phyloP scores from a whole-genome alignment of 1,140 invertebrate genomes.

The Hormaphis cornu region DNA sequence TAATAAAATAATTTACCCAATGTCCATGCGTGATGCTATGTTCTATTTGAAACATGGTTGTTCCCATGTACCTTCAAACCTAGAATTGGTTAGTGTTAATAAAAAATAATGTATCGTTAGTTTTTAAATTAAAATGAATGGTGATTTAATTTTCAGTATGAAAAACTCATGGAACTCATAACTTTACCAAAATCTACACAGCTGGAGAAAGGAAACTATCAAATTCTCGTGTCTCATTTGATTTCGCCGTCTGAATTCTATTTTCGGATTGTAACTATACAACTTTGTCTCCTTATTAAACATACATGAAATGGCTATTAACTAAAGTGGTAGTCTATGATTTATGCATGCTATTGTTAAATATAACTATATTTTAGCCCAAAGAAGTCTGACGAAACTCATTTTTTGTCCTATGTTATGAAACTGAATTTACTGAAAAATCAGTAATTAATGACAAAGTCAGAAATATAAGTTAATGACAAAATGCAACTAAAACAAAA shows the following conservation, averaged over 20 bases:
- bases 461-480: too few relatives aligned
- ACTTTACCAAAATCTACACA: not conserved
- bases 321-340: too few relatives aligned
- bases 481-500: too few relatives aligned
- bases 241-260: slow-evolving; percentile 8
- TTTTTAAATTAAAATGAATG: not conserved
- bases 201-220: not conserved
- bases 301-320: too few relatives aligned
- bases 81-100: not conserved
- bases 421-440: too few relatives aligned
- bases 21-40: slow-evolving; percentile 44
- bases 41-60: slow-evolving; percentile 38
- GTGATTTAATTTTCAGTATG: not conserved
- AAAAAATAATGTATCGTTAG: not conserved
- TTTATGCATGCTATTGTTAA: too few relatives aligned
- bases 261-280: slow-evolving; percentile 1
- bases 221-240: not conserved
- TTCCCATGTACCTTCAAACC: slow-evolving; percentile 20
- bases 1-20: not conserved
- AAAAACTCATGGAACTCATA: not conserved
- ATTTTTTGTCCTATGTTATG: too few relatives aligned
- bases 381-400: too few relatives aligned
- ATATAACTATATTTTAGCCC: too few relatives aligned
- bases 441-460: too few relatives aligned
- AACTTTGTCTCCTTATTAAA: too few relatives aligned